Conservation (phyloP, 2,113 vertebrate species). For the Sisor rabdophorus region DNA sequence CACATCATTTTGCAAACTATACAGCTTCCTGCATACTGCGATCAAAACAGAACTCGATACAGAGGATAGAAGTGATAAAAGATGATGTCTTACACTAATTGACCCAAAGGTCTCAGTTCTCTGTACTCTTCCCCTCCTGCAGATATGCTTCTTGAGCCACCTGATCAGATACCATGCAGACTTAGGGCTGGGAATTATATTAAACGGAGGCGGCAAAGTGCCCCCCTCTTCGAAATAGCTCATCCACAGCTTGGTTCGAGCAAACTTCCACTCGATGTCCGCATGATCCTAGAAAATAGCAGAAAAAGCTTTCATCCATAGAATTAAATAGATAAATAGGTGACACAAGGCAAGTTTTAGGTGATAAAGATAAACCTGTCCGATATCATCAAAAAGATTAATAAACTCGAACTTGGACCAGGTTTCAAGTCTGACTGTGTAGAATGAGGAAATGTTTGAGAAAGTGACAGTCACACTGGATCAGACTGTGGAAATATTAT, state of each 20-base stretch:
- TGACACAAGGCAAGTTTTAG: not conserved
- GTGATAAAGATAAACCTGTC: no score
- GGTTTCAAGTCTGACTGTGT: no score
- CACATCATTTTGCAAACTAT: not conserved
- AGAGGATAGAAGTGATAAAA: not conserved
- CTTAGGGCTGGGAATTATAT: conserved; percentile 94
- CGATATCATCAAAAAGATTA: not conserved
- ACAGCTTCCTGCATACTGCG: not conserved
- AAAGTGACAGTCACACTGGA: no score
- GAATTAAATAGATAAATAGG: conserved; percentile 15
- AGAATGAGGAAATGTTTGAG: no score
- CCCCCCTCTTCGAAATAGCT: conserved; percentile 99
- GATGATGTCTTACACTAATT: conserved; percentile 78
- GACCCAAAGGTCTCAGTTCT: conserved; percentile 84
- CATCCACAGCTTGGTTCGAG: conserved; percentile 98
- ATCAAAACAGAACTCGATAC: not conserved
- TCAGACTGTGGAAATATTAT: no score
- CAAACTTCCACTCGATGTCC: conserved; percentile 99
- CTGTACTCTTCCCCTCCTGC: conserved; percentile 77
- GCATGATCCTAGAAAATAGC: conserved; percentile 84
- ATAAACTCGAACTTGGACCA: not conserved
- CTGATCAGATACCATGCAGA: conserved; percentile 87
- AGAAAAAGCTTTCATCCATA: not conserved
- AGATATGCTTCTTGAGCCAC: conserved; percentile 86
- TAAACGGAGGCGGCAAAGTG: conserved; percentile 94